A percentile compares a stretch with the other conserved stretches of the same genome.
Conservation (phyloP, 2,113 vertebrate species). For the Lontra canadensis region DNA sequence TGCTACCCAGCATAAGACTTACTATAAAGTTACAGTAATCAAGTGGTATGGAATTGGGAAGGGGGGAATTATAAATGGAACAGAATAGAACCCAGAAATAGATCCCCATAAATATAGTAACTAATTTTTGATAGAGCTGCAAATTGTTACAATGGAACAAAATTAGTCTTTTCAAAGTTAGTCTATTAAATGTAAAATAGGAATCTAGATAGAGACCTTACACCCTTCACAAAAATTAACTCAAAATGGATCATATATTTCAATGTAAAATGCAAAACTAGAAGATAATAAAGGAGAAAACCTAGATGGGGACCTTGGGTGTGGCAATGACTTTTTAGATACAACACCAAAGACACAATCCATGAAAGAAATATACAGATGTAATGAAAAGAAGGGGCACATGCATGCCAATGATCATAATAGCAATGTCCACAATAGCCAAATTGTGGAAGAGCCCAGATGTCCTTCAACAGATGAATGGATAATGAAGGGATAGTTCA, state of each 20-base stretch:
- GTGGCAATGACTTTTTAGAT: not conserved
- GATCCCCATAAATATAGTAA: not conserved
- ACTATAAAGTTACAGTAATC: not conserved
- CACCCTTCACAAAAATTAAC: not conserved
- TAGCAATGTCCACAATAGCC: not conserved
- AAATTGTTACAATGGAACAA: not conserved
- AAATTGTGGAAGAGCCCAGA: not conserved
- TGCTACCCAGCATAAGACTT: not conserved
- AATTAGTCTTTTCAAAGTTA: not conserved
- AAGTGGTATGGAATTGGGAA: not conserved
- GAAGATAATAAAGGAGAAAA: not conserved
- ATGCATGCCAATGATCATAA: not conserved
- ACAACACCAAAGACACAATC: not conserved
- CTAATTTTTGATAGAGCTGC: not conserved
- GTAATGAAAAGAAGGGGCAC: not conserved
- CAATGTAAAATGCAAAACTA: not conserved
- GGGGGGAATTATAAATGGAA: not conserved
- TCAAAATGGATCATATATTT: not conserved
- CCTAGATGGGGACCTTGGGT: not conserved
- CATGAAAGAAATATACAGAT: not conserved
- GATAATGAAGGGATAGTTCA: no score
- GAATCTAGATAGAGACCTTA: not conserved
- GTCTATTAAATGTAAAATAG: not conserved
- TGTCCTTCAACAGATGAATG: no score
- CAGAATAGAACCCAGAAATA: not conserved